A percentile compares a stretch with the other conserved stretches of the same genome.
These are phyloP conservation scores for Hyperoplus lanceolatus DNA, from an alignment of 2,797 vertebrate species.

Conservation along the genomic window DNA sequence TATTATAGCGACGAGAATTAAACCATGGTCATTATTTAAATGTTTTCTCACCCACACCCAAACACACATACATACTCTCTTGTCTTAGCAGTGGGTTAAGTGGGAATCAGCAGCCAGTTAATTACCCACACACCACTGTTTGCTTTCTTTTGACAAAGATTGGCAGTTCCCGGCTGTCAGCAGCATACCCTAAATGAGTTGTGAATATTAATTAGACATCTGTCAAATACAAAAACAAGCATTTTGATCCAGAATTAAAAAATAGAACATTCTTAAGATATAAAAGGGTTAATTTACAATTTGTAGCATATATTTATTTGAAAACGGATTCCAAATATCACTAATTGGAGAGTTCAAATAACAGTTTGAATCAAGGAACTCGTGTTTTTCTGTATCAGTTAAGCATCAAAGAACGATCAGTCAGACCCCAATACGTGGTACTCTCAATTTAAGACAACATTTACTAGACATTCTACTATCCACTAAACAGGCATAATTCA, in stretches of 20 bases:
- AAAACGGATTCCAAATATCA: background rate
- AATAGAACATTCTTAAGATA: background rate
- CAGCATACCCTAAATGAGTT: background rate
- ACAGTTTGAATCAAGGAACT: background rate
- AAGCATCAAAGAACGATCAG: background rate
- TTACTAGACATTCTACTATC: background rate
- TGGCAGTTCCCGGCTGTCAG: background rate
- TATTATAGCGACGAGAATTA: slow-evolving; percentile 20
- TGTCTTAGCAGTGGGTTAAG: slow-evolving; percentile 12
- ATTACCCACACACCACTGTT: background rate
- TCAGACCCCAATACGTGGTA: background rate
- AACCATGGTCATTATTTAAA: background rate
- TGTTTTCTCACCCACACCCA: background rate
- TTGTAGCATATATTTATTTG: slow-evolving; percentile 6
- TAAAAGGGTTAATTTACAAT: background rate
- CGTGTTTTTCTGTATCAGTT: background rate
- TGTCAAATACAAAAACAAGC: background rate
- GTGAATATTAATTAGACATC: background rate
- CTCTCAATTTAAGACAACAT: background rate
- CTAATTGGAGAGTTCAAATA: background rate
- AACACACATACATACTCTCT: background rate
- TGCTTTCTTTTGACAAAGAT: background rate
- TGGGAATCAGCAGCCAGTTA: slow-evolving; percentile 18
- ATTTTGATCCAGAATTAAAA: background rate
- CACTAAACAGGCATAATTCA: background rate